These are phyloP conservation scores for Xenopus borealis DNA, from an alignment of 2,113 vertebrate genomes.

Conservation along the genomic window DNA sequence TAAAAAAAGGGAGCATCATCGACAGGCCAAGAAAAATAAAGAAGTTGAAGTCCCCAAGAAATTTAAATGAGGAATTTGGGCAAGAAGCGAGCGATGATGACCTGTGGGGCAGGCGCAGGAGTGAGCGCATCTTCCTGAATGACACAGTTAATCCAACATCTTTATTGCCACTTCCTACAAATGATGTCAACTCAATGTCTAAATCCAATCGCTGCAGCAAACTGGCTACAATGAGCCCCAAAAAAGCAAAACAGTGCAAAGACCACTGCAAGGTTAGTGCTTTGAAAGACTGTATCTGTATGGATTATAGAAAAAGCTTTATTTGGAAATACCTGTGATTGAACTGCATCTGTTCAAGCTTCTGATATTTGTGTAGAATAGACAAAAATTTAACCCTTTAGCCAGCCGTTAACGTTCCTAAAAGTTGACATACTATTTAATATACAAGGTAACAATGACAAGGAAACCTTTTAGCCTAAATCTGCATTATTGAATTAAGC, in stretches of 20 bases:
- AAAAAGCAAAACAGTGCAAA: slow-evolving; percentile 74
- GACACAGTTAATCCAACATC: slow-evolving; percentile 70
- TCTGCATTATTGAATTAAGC: no score
- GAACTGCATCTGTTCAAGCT: no score
- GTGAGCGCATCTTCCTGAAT: slow-evolving; percentile 93
- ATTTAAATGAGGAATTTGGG: slow-evolving; percentile 79
- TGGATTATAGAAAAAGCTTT: no score
- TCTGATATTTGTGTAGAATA: no score
- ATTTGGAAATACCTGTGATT: no score
- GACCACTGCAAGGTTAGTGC: slow-evolving; percentile 66
- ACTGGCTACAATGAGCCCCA: slow-evolving; percentile 64
- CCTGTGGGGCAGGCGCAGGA: slow-evolving; percentile 85
- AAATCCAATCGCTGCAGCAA: slow-evolving; percentile 75
- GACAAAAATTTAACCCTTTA: no score
- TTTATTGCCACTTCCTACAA: not conserved
- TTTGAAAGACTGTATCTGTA: no score
- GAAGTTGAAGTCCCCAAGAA: slow-evolving; percentile 74
- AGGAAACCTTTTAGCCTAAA: no score
- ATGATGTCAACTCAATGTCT: slow-evolving; percentile 50
- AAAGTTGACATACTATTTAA: no score
- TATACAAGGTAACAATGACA: no score
- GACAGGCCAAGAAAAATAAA: slow-evolving; percentile 73
- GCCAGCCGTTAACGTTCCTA: no score
- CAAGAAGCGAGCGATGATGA: slow-evolving; percentile 86
- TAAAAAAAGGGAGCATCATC: slow-evolving; percentile 68